These are phyloP conservation scores for Zygogramma bicolorata DNA, from an alignment of 2,888 invertebrate genomes.

Conservation along the genomic window DNA sequence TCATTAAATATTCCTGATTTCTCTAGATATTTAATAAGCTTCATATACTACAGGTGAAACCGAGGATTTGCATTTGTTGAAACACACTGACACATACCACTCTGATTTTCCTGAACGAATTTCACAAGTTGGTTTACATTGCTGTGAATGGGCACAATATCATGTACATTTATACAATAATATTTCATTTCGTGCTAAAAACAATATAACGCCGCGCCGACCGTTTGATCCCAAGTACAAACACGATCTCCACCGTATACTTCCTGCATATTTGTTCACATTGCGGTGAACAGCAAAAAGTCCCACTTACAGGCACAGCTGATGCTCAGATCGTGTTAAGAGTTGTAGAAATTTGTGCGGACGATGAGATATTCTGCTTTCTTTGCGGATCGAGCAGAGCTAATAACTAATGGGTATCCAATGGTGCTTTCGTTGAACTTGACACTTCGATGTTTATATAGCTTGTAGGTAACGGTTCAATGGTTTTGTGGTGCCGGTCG, in stretches of 20 bases:
- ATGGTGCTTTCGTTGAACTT: conserved; percentile 12
- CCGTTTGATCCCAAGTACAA: too few relatives aligned
- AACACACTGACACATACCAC: too few relatives aligned
- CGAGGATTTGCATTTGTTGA: too few relatives aligned
- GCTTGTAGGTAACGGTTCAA: background rate
- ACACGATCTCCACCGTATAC: background rate
- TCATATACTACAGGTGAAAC: too few relatives aligned
- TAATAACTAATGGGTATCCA: background rate
- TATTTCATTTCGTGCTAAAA: too few relatives aligned
- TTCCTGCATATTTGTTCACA: conserved; percentile 10
- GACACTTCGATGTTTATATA: background rate
- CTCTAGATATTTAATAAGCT: too few relatives aligned
- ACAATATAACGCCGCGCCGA: too few relatives aligned
- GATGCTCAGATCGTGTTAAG: conserved; percentile 6
- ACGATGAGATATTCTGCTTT: background rate
- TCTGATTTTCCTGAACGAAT: too few relatives aligned
- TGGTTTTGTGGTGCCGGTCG: background rate
- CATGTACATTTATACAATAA: too few relatives aligned
- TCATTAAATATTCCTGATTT: too few relatives aligned
- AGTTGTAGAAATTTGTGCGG: background rate
- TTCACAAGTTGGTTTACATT: too few relatives aligned
- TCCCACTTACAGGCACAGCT: background rate
- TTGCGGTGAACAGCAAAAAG: conserved; percentile 1
- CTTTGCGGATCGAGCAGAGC: background rate
- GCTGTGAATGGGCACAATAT: too few relatives aligned